Conservation (phyloP, 37 sponge, comb jelly and placozoan species). For the Halichondria panicea region DNA sequence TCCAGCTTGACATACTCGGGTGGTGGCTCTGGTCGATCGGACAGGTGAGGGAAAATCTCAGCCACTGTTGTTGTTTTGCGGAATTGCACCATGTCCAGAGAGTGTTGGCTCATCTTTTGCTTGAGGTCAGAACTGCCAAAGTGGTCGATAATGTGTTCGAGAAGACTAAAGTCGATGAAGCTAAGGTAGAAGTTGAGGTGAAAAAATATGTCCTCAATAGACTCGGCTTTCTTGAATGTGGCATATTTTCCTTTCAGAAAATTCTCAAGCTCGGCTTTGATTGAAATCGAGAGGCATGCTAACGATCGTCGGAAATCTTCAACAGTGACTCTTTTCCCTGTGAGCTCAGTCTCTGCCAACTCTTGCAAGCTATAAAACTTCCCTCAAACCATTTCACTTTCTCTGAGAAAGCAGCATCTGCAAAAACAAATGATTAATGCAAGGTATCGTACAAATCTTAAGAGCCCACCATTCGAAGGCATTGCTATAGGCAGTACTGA, state of each 20-base stretch:
- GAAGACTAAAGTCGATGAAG: not conserved
- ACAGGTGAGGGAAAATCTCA: not conserved
- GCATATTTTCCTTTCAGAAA: not conserved
- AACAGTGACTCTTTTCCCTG: not conserved
- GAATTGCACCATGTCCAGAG: not conserved
- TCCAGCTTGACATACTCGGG: not conserved
- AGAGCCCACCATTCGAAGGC: too few species aligned
- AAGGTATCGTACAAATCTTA: too few species aligned
- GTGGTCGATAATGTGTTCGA: conserved; percentile 1
- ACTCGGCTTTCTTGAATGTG: not conserved
- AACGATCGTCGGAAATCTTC: not conserved
- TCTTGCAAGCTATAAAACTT: too few species aligned
- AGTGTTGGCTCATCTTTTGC: not conserved
- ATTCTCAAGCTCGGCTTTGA: not conserved
- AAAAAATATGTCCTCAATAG: not conserved
- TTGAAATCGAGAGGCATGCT: not conserved
- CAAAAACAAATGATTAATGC: too few species aligned
- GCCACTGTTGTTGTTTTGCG: not conserved
- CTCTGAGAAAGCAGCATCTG: too few species aligned
- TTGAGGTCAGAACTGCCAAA: not conserved
- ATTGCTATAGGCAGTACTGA: too few species aligned
- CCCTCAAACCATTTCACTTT: too few species aligned
- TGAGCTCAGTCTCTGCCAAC: not conserved
- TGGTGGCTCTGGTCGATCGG: not conserved
- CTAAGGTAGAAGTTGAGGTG: not conserved